Base-by-base conservation (phyloP, 2,888 invertebrate genomes). In the Zonitis immaculata region DNA sequence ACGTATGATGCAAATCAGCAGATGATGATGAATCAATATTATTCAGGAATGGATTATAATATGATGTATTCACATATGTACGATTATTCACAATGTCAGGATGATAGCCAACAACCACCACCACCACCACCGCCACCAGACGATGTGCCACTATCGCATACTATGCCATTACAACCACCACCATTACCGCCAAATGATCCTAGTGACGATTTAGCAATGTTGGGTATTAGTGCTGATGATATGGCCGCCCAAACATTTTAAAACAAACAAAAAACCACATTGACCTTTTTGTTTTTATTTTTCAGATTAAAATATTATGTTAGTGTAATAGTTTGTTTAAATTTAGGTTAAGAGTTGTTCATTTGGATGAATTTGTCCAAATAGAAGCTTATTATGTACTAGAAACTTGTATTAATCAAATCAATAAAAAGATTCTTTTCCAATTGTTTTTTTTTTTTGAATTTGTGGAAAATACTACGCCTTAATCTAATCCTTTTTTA, bases 201-300 rank as follows among this genome's bases (percentile, higher is more conserved):
- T 65, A 75, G 79, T 63, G 88, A 89, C 52, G 92, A 93, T 65
- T 74, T 92, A 54, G 88, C 88, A 3, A 84, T 93, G 87, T 78
- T 93, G 47, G 93, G 93, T 1, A 92, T 92, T 47, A 91, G 91
- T 69, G 90, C 87, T 6, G 86, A 86, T 27, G 92, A 93, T 70
- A 83, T 84, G 61, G 85, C 85, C 6, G 84, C 84, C 20, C 78
- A 78, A 62, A 68, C 66, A 46, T 74, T 78, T 66, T 74, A 60
- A 67, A 16, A 27, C 3, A 25, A 32, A 32, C 1, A 18, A 18
- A 4, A 32, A 12, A n/a, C n/a, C n/a, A n/a, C n/a, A 26, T 1
- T 26, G 16, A 7, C 14, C 6, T 35, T 8, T 8, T 16, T 20
- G 18, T 18, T 11, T 14, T 30, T 12, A 1, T 12, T n/a, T 30